These are phyloP conservation scores for Amiota communis DNA, from an alignment of 2,888 invertebrate genomes.

Conservation along the genomic window DNA sequence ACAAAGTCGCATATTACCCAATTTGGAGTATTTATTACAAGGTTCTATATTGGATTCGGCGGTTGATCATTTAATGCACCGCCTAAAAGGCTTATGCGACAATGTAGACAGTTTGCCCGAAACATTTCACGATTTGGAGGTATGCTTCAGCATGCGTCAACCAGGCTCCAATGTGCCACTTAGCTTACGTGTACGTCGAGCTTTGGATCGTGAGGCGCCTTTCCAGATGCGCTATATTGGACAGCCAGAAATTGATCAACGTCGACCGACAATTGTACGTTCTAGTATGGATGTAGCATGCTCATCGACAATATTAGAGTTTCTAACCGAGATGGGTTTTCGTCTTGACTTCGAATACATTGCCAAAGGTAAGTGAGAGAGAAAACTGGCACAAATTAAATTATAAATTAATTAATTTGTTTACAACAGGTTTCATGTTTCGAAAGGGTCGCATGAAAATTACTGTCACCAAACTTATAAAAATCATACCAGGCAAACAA, in stretches of 20 bases:
- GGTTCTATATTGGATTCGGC: slow-evolving; percentile 94
- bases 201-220: slow-evolving; percentile 79
- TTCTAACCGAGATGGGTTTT: slow-evolving; percentile 92
- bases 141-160: slow-evolving; percentile 86
- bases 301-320: slow-evolving; percentile 90
- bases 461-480: slow-evolving; percentile 94
- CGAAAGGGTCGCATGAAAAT: slow-evolving; percentile 97
- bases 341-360: slow-evolving; percentile 95
- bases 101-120: slow-evolving; percentile 93
- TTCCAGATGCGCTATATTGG: slow-evolving; percentile 95
- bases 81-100: slow-evolving; percentile 92
- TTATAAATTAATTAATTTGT: not conserved
- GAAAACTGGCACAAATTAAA: too few species aligned
- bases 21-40: slow-evolving; percentile 94
- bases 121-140: slow-evolving; percentile 94
- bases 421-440: slow-evolving; percentile 82
- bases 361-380: slow-evolving; percentile 79
- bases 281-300: slow-evolving; percentile 95
- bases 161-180: slow-evolving; percentile 80
- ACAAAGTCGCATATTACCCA: slow-evolving; percentile 89
- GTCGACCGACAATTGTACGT: slow-evolving; percentile 89
- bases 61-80: slow-evolving; percentile 91
- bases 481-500: slow-evolving; percentile 83
- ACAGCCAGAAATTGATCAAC: slow-evolving; percentile 90
- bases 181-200: slow-evolving; percentile 86